Evolutionary conservation across 2,888 invertebrate species (phyloP).

Genomic region (Drosophila neotestacea): DNA sequence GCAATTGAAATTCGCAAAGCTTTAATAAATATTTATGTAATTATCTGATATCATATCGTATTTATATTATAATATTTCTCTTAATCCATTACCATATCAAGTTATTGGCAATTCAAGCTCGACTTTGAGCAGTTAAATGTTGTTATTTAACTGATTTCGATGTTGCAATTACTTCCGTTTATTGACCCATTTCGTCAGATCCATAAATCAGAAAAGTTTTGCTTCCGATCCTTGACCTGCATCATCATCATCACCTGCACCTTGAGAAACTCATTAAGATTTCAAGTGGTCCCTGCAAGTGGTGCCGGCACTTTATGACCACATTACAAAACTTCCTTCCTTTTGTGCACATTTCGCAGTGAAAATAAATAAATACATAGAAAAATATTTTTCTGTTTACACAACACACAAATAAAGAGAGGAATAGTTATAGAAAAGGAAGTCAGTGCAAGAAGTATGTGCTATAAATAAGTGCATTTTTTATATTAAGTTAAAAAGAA

Average conservation of each 20-base stretch:
- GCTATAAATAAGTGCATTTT: constrained; percentile 77
- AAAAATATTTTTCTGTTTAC: constrained; percentile 58
- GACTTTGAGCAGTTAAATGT: constrained; percentile 8
- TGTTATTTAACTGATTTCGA: constrained; percentile 18
- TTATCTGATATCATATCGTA: neutral
- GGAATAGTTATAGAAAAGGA: constrained; percentile 37
- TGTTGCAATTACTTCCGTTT: constrained; percentile 29
- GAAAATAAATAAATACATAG: constrained; percentile 56
- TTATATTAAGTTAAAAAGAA: constrained; percentile 33
- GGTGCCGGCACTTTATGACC: constrained; percentile 46
- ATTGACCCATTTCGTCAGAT: constrained; percentile 47
- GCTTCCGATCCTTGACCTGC: constrained; percentile 58
- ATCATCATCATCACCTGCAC: constrained; percentile 33
- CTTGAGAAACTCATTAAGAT: constrained; percentile 41
- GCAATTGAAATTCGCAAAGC: neutral
- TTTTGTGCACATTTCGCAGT: constrained; percentile 30
- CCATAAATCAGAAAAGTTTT: constrained; percentile 31
- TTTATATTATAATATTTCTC: neutral
- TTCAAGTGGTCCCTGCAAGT: constrained; percentile 37
- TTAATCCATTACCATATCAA: neutral
- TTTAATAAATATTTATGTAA: neutral
- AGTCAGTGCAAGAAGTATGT: constrained; percentile 35
- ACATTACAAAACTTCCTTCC: constrained; percentile 51
- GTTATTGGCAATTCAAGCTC: neutral
- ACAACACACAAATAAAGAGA: constrained; percentile 23